A percentile compares a stretch with the other conserved stretches of the same genome.
Conservation (phyloP, 1,140 invertebrate species). For the Ectropis grisescens region DNA sequence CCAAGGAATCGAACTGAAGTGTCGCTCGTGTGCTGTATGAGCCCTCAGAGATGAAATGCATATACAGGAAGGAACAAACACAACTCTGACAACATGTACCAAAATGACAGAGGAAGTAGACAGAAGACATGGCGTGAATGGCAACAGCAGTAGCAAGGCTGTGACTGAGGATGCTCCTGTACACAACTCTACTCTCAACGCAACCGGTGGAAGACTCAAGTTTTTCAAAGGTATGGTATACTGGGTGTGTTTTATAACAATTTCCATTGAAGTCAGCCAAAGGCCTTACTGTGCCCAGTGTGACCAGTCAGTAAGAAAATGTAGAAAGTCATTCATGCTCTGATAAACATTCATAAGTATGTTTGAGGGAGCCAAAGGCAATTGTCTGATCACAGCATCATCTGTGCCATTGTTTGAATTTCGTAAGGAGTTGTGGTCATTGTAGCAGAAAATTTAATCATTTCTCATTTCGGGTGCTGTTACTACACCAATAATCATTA, state of each 20-base stretch:
- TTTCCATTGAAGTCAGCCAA: too few relatives aligned
- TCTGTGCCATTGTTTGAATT: conserved; percentile 51
- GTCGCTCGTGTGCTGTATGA: conserved; percentile 49
- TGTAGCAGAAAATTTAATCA: conserved; percentile 21
- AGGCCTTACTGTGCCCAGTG: background rate
- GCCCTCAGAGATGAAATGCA: conserved; percentile 69
- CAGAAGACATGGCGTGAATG: conserved; percentile 75
- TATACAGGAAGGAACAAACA: conserved; percentile 70
- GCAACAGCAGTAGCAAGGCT: conserved; percentile 70
- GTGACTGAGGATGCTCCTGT: conserved; percentile 47
- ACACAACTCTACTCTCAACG: conserved; percentile 36
- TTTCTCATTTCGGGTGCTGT: too few relatives aligned
- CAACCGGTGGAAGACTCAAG: conserved; percentile 72
- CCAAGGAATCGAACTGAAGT: conserved; percentile 47
- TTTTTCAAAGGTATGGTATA: conserved; percentile 72
- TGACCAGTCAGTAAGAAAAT: conserved; percentile 26
- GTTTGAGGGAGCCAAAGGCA: conserved; percentile 48
- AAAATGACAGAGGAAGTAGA: conserved; percentile 76
- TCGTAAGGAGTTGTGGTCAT: conserved; percentile 37
- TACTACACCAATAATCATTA: too few relatives aligned
- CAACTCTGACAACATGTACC: conserved; percentile 75
- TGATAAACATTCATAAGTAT: conserved; percentile 59
- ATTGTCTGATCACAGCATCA: conserved; percentile 47
- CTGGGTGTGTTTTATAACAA: too few relatives aligned
- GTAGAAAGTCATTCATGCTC: conserved; percentile 69